These are phyloP conservation scores for Cheilosia vulpina DNA, from an alignment of 2,888 invertebrate species.

Conservation along the genomic window DNA sequence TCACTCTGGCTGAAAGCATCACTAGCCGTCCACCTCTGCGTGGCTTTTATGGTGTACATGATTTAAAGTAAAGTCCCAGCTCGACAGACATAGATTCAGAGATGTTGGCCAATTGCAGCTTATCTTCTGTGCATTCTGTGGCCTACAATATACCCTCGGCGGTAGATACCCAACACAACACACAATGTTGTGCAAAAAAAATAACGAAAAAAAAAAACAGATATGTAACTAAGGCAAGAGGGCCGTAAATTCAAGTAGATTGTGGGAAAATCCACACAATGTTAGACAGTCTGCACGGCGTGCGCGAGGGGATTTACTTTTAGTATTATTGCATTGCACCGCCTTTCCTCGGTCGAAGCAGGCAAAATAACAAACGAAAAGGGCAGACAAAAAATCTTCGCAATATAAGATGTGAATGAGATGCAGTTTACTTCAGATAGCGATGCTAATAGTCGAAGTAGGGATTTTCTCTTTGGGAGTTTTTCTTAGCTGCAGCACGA, in stretches of 20 bases:
- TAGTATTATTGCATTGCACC: conserved; percentile 33
- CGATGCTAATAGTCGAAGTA: conserved; percentile 57
- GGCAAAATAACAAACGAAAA: background rate
- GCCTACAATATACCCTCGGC: background rate
- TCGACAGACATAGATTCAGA: conserved; percentile 4
- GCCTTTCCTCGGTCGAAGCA: conserved; percentile 39
- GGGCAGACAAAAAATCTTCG: conserved; percentile 7
- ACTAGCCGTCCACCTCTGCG: conserved; percentile 49
- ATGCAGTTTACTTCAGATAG: conserved; percentile 62
- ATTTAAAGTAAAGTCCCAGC: conserved; percentile 34
- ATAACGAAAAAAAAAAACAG: background rate
- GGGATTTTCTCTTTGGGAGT: conserved; percentile 55
- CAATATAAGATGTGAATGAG: conserved; percentile 56
- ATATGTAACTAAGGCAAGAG: conserved; percentile 15
- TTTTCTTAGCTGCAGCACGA: conserved; percentile 37
- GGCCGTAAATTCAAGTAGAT: conserved; percentile 56
- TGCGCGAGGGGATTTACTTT: conserved; percentile 30
- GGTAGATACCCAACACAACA: conserved; percentile 2
- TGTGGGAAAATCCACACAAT: conserved; percentile 60
- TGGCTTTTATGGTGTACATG: conserved; percentile 37
- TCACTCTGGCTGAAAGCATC: conserved; percentile 34
- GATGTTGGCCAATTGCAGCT: conserved; percentile 10
- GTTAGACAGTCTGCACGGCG: background rate
- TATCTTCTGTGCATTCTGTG: conserved; percentile 10
- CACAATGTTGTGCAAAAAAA: conserved; percentile 6